Percentiles rank a stretch among this genome's conserved stretches.
Evolutionary conservation across 2,113 vertebrate genomes (phyloP).

Genomic region (Macroglossus sobrinus): DNA sequence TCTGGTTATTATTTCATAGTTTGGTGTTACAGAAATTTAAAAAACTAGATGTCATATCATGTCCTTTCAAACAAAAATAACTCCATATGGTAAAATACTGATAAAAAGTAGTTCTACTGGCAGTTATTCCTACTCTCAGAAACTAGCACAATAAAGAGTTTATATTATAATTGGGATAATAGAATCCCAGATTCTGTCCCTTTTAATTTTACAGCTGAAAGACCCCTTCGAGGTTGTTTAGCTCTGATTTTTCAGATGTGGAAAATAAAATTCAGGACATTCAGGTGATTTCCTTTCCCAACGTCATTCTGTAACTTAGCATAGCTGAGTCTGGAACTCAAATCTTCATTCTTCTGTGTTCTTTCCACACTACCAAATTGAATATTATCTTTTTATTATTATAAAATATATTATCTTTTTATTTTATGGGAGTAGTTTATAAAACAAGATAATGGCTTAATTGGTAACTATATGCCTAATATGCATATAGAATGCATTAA

Average conservation of each 20-base stretch:
- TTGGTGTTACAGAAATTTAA: not conserved
- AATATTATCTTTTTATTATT: not conserved
- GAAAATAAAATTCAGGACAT: constrained; percentile 6
- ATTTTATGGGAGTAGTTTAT: not conserved
- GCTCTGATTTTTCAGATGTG: not conserved
- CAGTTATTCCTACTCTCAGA: not conserved
- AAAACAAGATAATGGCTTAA: not conserved
- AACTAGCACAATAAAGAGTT: constrained; percentile 20
- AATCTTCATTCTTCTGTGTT: not conserved
- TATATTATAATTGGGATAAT: constrained; percentile 19
- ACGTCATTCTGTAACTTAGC: not conserved
- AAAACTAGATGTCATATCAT: not conserved
- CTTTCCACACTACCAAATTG: not conserved
- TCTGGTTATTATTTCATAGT: not conserved
- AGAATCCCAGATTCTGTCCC: not conserved
- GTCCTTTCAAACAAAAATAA: constrained; percentile 16
- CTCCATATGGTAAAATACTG: constrained; percentile 18
- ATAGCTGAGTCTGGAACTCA: not conserved
- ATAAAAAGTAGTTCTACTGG: not conserved
- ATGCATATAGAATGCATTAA: constrained; percentile 22
- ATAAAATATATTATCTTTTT: not conserved
- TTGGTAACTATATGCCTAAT: not conserved
- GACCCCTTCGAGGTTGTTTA: not conserved
- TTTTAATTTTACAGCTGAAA: constrained; percentile 49
- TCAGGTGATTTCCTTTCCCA: not conserved